These are phyloP conservation scores for Orthosia gothica DNA, from an alignment of 2,888 invertebrate species.

Conservation along the genomic window DNA sequence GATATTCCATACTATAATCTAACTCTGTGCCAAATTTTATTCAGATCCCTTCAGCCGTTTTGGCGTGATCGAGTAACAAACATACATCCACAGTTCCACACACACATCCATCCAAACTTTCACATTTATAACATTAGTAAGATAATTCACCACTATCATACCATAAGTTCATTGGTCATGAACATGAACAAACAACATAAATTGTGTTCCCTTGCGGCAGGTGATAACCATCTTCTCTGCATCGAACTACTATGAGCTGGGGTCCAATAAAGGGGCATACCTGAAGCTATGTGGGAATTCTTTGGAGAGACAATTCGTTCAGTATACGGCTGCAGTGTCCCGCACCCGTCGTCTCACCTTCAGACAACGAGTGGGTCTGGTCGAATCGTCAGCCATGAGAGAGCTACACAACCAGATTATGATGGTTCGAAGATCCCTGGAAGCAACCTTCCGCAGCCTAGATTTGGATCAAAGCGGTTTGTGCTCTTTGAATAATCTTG, in stretches of 20 bases:
- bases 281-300: conserved; percentile 95
- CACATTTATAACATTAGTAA: no score
- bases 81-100: no score
- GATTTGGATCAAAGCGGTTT: conserved; percentile 93
- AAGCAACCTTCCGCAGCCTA: conserved; percentile 93
- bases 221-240: conserved; percentile 99
- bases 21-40: no score
- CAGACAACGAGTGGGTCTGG: conserved; percentile 95
- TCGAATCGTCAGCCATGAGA: conserved; percentile 96
- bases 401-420: conserved; percentile 93
- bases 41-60: no score
- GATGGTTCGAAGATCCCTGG: conserved; percentile 93
- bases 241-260: conserved; percentile 99
- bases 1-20: no score
- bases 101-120: no score
- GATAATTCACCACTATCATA: background rate
- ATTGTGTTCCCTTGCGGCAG: conserved; percentile 62
- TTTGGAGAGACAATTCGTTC: conserved; percentile 96
- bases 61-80: no score
- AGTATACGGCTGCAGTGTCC: conserved; percentile 95
- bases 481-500: conserved; percentile 48
- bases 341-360: conserved; percentile 94
- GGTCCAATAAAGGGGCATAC: conserved; percentile 98
- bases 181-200: conserved; percentile 1
- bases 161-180: conserved; percentile 13